Evolutionary conservation across 1,140 invertebrate genomes (phyloP).

Genomic region (Bombus turneri): DNA sequence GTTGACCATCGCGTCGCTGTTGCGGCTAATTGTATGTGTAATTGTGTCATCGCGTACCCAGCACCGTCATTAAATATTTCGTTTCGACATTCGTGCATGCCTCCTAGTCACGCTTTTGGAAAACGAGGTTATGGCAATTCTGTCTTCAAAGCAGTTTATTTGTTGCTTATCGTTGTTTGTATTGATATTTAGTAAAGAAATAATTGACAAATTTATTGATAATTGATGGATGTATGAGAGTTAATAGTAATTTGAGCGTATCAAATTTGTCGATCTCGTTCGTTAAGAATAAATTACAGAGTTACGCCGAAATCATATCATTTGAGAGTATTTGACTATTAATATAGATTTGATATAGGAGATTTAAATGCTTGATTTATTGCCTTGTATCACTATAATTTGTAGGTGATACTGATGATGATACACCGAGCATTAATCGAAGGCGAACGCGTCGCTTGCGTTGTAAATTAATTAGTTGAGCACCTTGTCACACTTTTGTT

Average conservation of each 20-base stretch:
- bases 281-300: neutral
- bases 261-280: neutral
- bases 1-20: constrained; percentile 7
- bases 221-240: neutral
- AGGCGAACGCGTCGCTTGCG: neutral
- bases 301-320: too few species aligned
- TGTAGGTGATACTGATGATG: neutral
- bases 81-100: constrained; percentile 46
- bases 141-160: neutral
- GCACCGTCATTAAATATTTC: constrained; percentile 46
- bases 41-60: constrained; percentile 35
- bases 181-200: too few species aligned
- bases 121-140: constrained; percentile 27
- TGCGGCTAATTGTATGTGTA: constrained; percentile 38
- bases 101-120: constrained; percentile 37
- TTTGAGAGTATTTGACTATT: neutral
- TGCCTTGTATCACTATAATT: neutral
- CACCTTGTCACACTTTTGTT: constrained; percentile 44
- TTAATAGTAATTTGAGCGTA: neutral
- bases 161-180: neutral
- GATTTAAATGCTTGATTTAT: neutral
- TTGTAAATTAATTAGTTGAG: constrained; percentile 33
- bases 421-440: neutral
- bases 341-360: neutral
- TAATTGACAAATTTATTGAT: neutral